Base-by-base conservation (phyloP, 1,140 invertebrate species). In the Camponotus floridanus region DNA sequence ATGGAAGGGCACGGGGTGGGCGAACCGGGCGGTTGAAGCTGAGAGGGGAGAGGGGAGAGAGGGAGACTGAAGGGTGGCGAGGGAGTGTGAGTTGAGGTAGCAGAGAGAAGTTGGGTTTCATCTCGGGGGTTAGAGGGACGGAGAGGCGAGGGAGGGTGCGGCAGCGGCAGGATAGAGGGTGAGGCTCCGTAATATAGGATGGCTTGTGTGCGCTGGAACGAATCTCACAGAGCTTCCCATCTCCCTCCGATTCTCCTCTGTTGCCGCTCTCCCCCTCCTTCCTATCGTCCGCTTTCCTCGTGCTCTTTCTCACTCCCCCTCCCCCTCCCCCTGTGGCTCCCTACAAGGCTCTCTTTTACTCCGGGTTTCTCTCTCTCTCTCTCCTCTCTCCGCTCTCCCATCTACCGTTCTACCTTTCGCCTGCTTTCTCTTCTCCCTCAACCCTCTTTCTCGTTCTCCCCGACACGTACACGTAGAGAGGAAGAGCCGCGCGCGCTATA, bases 21-120 rank as follows among this genome's bases (percentile, higher is more conserved):
- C 51, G 65, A 57, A 36, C 67, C 62, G 64, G 78, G 48, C 21
- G 78, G 62, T 55, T 73, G 48, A 62, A 70, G 73, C 39, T 33
- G 76, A 65, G 42, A 39, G 65, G 48, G 59, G 31, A 61, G 76
- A 70, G 33, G 48, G 64, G 57, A 39, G 76, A 68, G 39, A 36
- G 71, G 79, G 86, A 73, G 81, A 51, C 51, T 78, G 65, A 86
- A 68, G 74, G 81, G 84, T 59, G 87, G 90, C 91, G 85, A 87
- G 86, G 48, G 87, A 88, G 76, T 62, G 87, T 70, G 78, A 91
- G 88, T 86, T 81, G 90, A 91, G 85, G 90, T 85, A 89, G 87
- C 87, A 83, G 85, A 92, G 91, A 88, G 93, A 93, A 92, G 92
- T 93, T 92, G 92, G 91, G 92, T 93, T 94, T 93, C 93, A 94